Conservation (phyloP, 2,888 invertebrate genomes). For the Pegoplata infirma region DNA sequence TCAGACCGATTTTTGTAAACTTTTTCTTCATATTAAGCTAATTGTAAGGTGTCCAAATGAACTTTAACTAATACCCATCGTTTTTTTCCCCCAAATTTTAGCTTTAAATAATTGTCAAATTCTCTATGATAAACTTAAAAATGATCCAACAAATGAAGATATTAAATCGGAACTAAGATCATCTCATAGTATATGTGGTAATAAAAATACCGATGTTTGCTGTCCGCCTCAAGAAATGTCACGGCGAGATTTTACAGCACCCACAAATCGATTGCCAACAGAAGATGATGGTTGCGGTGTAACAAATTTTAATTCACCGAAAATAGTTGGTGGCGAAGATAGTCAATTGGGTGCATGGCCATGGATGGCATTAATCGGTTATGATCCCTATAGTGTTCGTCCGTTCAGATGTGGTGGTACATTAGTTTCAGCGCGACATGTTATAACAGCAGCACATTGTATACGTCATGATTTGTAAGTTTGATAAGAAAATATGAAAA, state of each 20-base stretch:
- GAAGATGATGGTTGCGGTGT: conserved; percentile 81
- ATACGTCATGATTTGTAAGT: conserved; percentile 70
- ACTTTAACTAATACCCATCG: too few relatives aligned
- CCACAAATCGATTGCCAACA: conserved; percentile 61
- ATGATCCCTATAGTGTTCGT: conserved; percentile 77
- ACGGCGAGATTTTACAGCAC: conserved; percentile 4
- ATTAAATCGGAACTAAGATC: conserved; percentile 63
- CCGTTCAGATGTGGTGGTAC: conserved; percentile 78
- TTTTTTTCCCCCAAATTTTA: conserved; percentile 37
- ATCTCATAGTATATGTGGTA: conserved; percentile 66
- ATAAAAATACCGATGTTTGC: conserved; percentile 66
- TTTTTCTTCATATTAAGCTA: too few relatives aligned
- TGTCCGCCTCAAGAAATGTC: conserved; percentile 63
- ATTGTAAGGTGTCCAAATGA: too few relatives aligned
- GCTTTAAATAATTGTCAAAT: conserved; percentile 66
- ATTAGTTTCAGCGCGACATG: conserved; percentile 78
- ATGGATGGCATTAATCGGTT: conserved; percentile 87
- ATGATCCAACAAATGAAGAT: conserved; percentile 64
- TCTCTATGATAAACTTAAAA: conserved; percentile 61
- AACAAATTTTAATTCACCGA: conserved; percentile 79
- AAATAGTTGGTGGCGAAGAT: conserved; percentile 85
- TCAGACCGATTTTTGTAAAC: too few relatives aligned
- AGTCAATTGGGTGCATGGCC: conserved; percentile 85
- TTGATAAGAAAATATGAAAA: not conserved
- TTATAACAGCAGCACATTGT: conserved; percentile 81